Conservation (phyloP, 1,140 invertebrate species). For the Eurosta solidaginis region DNA sequence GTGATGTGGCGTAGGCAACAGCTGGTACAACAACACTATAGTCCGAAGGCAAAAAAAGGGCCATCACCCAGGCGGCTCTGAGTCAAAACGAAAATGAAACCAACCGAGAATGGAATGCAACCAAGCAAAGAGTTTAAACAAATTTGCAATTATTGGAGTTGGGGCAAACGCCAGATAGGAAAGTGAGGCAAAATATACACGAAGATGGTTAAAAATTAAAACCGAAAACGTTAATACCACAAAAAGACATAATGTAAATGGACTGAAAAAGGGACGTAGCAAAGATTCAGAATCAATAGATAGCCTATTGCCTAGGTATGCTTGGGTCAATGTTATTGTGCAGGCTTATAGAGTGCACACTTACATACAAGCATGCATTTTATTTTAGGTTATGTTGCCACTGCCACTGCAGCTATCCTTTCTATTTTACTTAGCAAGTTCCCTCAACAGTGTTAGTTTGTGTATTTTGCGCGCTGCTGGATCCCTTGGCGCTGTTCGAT, state of each 20-base stretch:
- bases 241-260: background rate
- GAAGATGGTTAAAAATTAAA: too few relatives aligned
- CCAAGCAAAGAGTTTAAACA: background rate
- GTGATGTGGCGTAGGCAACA: background rate
- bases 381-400: too few relatives aligned
- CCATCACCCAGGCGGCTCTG: background rate
- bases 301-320: too few relatives aligned
- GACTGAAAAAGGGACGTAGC: too few relatives aligned
- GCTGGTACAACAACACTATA: background rate
- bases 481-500: background rate
- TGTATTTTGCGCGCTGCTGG: background rate
- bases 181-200: background rate
- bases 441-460: background rate
- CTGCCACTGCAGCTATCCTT: too few relatives aligned
- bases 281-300: too few relatives aligned
- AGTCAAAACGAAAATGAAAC: background rate
- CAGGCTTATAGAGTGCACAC: too few relatives aligned
- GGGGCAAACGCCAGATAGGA: slow-evolving; percentile 4
- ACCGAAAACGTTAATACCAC: background rate
- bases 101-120: background rate
- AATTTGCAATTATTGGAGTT: slow-evolving; percentile 10
- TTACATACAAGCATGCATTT: too few relatives aligned
- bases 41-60: background rate
- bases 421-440: too few relatives aligned
- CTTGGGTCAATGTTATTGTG: too few relatives aligned